Evolutionary conservation across 2,888 invertebrate genomes (phyloP), one percentile per base, ranked within the genome.

Genomic region (Rhogogaster chlorosoma): DNA sequence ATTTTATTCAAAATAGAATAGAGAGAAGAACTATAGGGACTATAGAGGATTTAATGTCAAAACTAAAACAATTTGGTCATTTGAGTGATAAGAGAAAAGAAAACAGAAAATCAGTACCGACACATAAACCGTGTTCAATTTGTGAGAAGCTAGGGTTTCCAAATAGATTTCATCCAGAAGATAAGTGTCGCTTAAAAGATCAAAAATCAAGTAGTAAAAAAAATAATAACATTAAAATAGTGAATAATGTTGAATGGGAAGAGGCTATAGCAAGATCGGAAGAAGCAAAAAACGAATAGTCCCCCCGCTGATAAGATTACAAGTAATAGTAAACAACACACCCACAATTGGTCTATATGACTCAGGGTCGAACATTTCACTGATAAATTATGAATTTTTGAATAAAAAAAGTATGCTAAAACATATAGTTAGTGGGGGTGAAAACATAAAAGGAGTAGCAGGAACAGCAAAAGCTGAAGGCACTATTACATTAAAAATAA

Each of bases 71-170:
- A 61, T 32, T 80, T 18, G 80, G 77, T 10, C 32, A 38, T 15
- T 53, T 49, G 5, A 80, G 4, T 32, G 45, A 61, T 57, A 53
- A 18, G n/a, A 80, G 22, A 80, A 80, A 80, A 29, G 57, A 80
- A 32, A 80, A 29, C 32, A 61, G 3, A 45, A 45, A 49, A 49
- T 18, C n/a, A 26, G 18, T 6, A 82, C 22, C 22, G 0, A 22
- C 32, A 77, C 84, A 49, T 9, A 84, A 49, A 77, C 77, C 73
- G 22, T 73, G 73, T 53, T 45, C 53, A 15, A 73, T 26, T 70
- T 86, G 86, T 80, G 84, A 86, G 7, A 61, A 85, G 61, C 26
- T 84, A 42, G 85, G 85, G 26, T 85, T 15, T 26, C 42, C 42
- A 84, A 84, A 84, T 67, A 85, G 78, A 45, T 85, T 64, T 38